Evolutionary conservation across 2,888 invertebrate genomes (phyloP), one percentile per base, ranked within the genome.

Genomic region (Malthinus seriepunctatus): DNA sequence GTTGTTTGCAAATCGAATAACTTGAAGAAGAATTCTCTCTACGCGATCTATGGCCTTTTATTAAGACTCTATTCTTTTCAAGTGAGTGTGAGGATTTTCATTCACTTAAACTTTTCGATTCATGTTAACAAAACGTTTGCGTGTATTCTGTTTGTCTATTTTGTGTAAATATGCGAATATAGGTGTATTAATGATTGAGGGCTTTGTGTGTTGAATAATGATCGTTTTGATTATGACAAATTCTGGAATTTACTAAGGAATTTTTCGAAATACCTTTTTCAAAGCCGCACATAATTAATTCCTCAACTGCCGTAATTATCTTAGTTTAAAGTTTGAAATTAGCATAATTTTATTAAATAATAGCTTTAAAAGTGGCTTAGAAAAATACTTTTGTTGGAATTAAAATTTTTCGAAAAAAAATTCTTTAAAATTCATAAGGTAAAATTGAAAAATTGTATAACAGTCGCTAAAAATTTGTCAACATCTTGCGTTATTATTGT

Each of bases 401-500:
- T 5, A 5, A 3, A 23, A 23, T 2, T 3, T 23, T 3, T 5
- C 23, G 2, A 23, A 34, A 32, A 52, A 51, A 45, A 32, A 37
- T 35, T 11, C 12, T 5, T 44, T 50, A 50, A 51, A 45, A 59
- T 50, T 59, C 46, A 50, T 54, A 37, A n/a, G 10, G 14, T n/a
- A n/a, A 67, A 64, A 69, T 71, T 72, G 71, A 73, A 72, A 74
- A 74, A 75, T 74, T 71, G 70, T 67, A 65, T 66, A 69, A 39
- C 69, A 68, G 69, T 68, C 71, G 71, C 70, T 66, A 65, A 69
- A 69, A 74, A 76, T 76, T 75, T 75, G 74, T 76, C 75, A 76
- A 73, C 72, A 74, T 71, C 66, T 71, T 68, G 66, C 60, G 62
- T 61, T 53, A 64, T 42, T 23, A 42, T 70, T 73, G 60, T 57